Percentiles rank a stretch among this genome's conserved stretches.
Conservation (phyloP, 2,113 vertebrate genomes). For the Arizona elegans region DNA sequence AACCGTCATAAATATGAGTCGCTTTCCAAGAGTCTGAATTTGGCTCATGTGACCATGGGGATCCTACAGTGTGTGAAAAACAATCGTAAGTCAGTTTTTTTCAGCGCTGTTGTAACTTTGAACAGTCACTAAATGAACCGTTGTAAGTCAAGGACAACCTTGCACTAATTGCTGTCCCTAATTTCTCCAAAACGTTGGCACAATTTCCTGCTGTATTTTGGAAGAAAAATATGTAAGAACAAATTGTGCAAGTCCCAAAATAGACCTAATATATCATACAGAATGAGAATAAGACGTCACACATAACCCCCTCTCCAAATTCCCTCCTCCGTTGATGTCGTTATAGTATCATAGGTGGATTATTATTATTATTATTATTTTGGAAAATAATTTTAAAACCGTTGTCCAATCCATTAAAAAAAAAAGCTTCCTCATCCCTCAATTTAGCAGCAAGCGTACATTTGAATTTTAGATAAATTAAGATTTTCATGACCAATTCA, state of each 20-base stretch:
- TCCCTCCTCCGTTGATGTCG: background rate
- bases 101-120: no score
- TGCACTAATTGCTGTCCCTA: background rate
- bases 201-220: no score
- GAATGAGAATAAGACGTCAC: no score
- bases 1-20: background rate
- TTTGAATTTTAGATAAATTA: background rate
- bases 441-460: background rate
- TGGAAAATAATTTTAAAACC: background rate
- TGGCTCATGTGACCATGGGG: no score
- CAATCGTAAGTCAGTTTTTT: no score
- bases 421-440: background rate
- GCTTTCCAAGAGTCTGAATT: no score
- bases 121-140: no score
- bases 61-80: no score
- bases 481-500: background rate
- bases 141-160: no score
- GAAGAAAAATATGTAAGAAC: no score
- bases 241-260: no score
- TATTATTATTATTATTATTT: background rate
- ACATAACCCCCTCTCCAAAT: background rate
- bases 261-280: no score
- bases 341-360: background rate
- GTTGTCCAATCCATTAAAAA: background rate
- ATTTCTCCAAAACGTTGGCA: background rate